Conservation (phyloP, 2,113 vertebrate species). For the Entelurus aequoreus region DNA sequence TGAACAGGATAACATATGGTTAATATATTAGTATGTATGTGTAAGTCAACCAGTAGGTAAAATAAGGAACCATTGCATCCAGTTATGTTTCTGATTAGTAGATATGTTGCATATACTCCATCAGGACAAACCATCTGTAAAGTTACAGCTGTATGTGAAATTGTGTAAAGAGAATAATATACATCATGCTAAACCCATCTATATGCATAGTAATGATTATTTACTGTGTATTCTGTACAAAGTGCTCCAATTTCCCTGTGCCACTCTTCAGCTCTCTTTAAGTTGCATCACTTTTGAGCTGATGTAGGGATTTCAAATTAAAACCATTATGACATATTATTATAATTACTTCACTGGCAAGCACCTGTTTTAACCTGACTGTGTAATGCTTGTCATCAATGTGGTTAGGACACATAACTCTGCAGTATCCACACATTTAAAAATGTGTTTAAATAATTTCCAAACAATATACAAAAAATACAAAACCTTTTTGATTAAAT, state of each 20-base stretch:
- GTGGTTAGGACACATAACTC: not conserved
- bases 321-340: not conserved
- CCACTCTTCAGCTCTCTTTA: too few species aligned
- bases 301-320: not conserved
- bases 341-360: not conserved
- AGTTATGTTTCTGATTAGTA: conserved; percentile 5
- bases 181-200: not conserved
- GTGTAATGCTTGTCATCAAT: not conserved
- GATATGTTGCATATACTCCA: not conserved
- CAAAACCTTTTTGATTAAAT: conserved; percentile 1
- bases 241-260: conserved; percentile 1
- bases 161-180: not conserved
- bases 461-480: not conserved
- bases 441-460: not conserved
- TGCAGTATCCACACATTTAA: not conserved
- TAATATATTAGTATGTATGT: not conserved
- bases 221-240: conserved; percentile 1
- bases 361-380: not conserved
- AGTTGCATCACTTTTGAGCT: not conserved
- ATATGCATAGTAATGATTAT: not conserved
- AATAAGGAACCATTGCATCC: not conserved
- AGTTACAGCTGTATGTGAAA: not conserved
- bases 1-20: not conserved
- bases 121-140: not conserved
- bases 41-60: not conserved